Base-by-base conservation (phyloP, 2,888 invertebrate species). In the Meiosimyza platycephala region DNA sequence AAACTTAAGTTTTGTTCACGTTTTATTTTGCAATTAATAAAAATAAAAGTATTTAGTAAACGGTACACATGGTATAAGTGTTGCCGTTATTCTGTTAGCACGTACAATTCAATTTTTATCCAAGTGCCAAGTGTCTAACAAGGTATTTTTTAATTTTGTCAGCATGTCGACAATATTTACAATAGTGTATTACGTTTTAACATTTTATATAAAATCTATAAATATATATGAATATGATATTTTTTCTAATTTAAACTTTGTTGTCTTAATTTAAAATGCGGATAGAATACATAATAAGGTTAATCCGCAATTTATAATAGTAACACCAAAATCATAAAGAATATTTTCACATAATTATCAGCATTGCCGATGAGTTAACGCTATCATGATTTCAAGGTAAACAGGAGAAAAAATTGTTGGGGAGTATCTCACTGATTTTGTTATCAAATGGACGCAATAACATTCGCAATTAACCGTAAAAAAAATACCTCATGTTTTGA, bases 271-370 rank as follows among this genome's bases (percentile, higher is more conserved):
- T 40, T 40, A 40, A 40, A 40, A 40, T 40, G 40, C 40, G 9
- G 40, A 40, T 40, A 40, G 9, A 66, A 66, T 66, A 22, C 51
- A 18, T 66, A 22, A 22, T 51, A 59, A 60, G 47, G 22, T 66
- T 60, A 52, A 66, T 33, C 40, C 33, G 52, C 54, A 66, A 12
- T 12, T n/a, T 54, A 15, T 54, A 66, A 66, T 33, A 66, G 28
- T 40, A 66, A 54, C 54, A 11, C n/a, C 72, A 55, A 71, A 50
- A 75, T 72, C 74, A 62, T 54, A 64, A 65, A 72, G 60, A 74
- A 50, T 18, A 59, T 74, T 72, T 69, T 67, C 63, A 65, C 40
- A 40, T 16, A 66, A 11, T 66, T 40, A 66, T 40, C 11, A 66
- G 12, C 65, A 54, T 54, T 18, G 18, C 33, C 51, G n/a, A 33